Percentiles rank a stretch among this genome's conserved stretches.
These are phyloP conservation scores for Lithophane socia DNA, from an alignment of 2,888 invertebrate genomes.

Conservation along the genomic window DNA sequence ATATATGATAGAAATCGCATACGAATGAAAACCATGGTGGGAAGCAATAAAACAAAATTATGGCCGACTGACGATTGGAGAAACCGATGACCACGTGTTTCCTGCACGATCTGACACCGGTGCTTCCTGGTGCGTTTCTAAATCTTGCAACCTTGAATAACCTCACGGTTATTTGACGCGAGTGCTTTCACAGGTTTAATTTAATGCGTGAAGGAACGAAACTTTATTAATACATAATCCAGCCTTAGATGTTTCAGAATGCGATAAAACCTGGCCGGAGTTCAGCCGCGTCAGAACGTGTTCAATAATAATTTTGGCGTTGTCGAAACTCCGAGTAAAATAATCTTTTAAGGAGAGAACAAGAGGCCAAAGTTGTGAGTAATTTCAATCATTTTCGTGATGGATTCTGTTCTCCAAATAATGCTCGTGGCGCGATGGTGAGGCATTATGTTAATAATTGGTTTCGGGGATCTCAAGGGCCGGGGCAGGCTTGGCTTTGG, in stretches of 20 bases:
- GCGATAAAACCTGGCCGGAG: slow-evolving; percentile 30
- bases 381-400: slow-evolving; percentile 84
- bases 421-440: slow-evolving; percentile 77
- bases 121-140: slow-evolving; percentile 67
- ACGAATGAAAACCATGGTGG: slow-evolving; percentile 64
- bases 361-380: slow-evolving; percentile 71
- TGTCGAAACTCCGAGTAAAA: slow-evolving; percentile 68
- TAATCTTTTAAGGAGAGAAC: slow-evolving; percentile 66
- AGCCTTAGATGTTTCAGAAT: slow-evolving; percentile 28
- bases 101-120: slow-evolving; percentile 64
- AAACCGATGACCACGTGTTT: slow-evolving; percentile 73
- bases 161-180: slow-evolving; percentile 51
- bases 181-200: slow-evolving; percentile 55
- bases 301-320: slow-evolving; percentile 72
- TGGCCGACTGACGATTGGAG: slow-evolving; percentile 66
- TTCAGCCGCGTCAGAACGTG: slow-evolving; percentile 18
- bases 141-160: slow-evolving; percentile 64
- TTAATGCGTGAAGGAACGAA: slow-evolving; percentile 45
- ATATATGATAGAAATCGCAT: slow-evolving; percentile 66
- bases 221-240: slow-evolving; percentile 25
- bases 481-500: slow-evolving; percentile 71
- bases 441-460: slow-evolving; percentile 83
- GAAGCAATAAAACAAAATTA: slow-evolving; percentile 76
- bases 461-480: slow-evolving; percentile 77
- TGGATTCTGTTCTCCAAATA: slow-evolving; percentile 82